Percentiles rank a stretch among this genome's conserved stretches.
phyloP scores from a whole-genome alignment of 2,888 invertebrate species.

The Amblyjoppa fuscipennis region DNA sequence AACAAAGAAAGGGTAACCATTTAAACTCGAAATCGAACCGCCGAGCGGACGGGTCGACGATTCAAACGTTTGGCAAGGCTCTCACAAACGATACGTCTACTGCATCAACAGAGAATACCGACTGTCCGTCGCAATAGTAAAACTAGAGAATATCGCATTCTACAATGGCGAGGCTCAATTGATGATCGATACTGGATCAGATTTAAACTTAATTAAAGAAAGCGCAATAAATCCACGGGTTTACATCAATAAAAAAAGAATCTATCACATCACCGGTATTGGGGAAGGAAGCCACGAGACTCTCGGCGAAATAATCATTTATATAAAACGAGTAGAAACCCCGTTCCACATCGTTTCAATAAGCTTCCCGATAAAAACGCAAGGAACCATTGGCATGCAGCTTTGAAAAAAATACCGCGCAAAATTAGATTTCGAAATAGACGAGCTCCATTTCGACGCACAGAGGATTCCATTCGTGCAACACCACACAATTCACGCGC shows the following conservation, averaged over 20 bases:
- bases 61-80: neutral
- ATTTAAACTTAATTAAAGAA: constrained; percentile 1
- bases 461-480: neutral
- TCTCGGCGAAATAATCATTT: constrained; percentile 9
- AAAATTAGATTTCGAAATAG: neutral
- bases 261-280: constrained; percentile 24
- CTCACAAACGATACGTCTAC: neutral
- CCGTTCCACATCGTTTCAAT: neutral
- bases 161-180: neutral
- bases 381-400: neutral
- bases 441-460: neutral
- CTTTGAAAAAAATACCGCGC: neutral
- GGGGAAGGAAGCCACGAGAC: constrained; percentile 13
- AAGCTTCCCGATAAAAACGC: neutral
- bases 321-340: neutral
- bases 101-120: neutral
- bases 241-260: neutral
- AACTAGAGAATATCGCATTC: neutral
- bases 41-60: neutral
- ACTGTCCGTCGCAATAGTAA: neutral
- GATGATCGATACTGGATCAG: neutral
- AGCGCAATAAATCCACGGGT: neutral
- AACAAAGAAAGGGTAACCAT: neutral
- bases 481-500: neutral
- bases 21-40: constrained; percentile 12